A percentile compares a stretch with the other conserved stretches of the same genome.
phyloP scores from a whole-genome alignment of 2,797 vertebrate genomes.

The Rhinophrynus dorsalis region DNA sequence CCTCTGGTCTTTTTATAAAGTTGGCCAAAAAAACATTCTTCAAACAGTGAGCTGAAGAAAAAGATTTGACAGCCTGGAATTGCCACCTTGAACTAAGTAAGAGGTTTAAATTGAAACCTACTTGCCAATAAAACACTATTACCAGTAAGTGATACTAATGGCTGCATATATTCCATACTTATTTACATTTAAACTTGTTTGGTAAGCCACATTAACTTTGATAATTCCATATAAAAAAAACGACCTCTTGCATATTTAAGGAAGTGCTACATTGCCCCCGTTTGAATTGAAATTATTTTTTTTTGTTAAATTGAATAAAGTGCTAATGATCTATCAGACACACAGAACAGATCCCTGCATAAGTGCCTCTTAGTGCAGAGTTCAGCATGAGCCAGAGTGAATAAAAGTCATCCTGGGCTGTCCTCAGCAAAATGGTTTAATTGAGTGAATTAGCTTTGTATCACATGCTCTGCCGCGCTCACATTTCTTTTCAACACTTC shows the following conservation, averaged over 20 bases:
- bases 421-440: constrained; percentile 63
- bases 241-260: constrained; percentile 60
- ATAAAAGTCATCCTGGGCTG: constrained; percentile 57
- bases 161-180: constrained; percentile 63
- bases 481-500: constrained; percentile 63
- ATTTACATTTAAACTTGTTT: constrained; percentile 67
- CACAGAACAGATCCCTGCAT: constrained; percentile 55
- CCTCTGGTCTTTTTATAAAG: constrained; percentile 39
- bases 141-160: constrained; percentile 58
- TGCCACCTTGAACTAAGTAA: not conserved
- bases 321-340: constrained; percentile 62
- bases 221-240: constrained; percentile 64
- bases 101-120: constrained; percentile 39
- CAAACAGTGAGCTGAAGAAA: constrained; percentile 44
- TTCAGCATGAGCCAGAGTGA: constrained; percentile 59
- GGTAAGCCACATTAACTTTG: constrained; percentile 59
- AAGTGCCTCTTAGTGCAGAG: constrained; percentile 67
- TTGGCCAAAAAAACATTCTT: constrained; percentile 39
- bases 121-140: constrained; percentile 62
- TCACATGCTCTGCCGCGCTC: constrained; percentile 61
- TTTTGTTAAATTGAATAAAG: constrained; percentile 63
- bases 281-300: constrained; percentile 65
- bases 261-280: constrained; percentile 57
- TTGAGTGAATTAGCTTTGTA: constrained; percentile 58
- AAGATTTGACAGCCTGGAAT: constrained; percentile 51